Percentiles rank a stretch among this genome's conserved stretches.
phyloP scores from a whole-genome alignment of 2,113 vertebrate species.

The Catharus fuscescens region DNA sequence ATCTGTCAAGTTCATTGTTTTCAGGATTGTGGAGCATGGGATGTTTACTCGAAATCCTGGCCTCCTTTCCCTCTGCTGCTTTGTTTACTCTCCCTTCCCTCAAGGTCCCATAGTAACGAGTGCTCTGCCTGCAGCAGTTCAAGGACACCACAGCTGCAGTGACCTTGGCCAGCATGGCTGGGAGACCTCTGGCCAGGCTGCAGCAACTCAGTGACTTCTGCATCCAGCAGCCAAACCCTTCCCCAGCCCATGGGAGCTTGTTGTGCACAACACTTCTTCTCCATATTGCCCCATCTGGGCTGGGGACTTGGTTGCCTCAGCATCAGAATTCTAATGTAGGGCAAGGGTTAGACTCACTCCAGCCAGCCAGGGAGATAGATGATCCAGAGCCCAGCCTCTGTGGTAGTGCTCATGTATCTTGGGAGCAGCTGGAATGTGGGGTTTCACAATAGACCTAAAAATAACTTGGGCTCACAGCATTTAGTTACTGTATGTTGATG shows the following conservation, averaged over 20 bases:
- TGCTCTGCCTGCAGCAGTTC: neutral
- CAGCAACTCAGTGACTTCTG: neutral
- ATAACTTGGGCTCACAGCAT: neutral
- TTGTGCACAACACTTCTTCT: neutral
- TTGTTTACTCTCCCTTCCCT: constrained; percentile 8
- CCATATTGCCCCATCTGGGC: neutral
- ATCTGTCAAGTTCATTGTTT: neutral
- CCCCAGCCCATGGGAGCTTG: neutral
- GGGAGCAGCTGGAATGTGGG: constrained; percentile 11
- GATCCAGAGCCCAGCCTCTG: neutral
- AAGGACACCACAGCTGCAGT: neutral
- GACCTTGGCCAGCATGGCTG: neutral
- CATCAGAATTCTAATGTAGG: neutral
- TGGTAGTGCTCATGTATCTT: neutral
- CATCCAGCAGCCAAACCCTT: neutral
- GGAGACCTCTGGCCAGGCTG: neutral
- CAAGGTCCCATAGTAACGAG: neutral
- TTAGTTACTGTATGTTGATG: neutral
- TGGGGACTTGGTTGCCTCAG: neutral
- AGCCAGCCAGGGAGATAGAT: neutral
- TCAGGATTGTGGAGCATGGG: neutral
- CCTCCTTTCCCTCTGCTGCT: neutral
- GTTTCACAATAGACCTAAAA: constrained; percentile 45
- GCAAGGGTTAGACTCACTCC: neutral
- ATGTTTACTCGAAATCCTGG: constrained; percentile 18